These are phyloP conservation scores for Vulpes ferrilata DNA, from an alignment of 2,113 vertebrate species.

Conservation along the genomic window DNA sequence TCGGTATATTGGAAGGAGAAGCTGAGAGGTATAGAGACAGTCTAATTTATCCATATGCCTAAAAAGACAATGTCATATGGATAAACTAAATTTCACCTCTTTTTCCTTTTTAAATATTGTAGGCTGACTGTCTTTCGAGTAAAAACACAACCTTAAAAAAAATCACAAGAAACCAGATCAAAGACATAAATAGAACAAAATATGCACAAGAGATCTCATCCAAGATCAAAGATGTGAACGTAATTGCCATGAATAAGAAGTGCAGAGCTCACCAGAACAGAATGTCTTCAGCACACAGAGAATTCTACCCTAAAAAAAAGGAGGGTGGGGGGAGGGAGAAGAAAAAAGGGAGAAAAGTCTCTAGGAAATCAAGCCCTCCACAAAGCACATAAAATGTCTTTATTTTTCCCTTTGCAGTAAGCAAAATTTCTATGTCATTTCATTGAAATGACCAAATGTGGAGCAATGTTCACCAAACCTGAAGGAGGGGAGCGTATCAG, in stretches of 20 bases:
- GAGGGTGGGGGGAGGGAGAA: fast-evolving
- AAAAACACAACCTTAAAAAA: constrained; percentile 82
- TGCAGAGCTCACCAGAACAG: constrained; percentile 86
- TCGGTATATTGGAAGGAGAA: constrained; percentile 59
- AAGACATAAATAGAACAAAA: constrained; percentile 91
- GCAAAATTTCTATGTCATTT: background rate
- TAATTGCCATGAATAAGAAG: constrained; percentile 88
- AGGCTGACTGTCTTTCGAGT: constrained; percentile 83
- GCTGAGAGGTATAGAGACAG: constrained; percentile 37
- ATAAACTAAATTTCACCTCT: constrained; percentile 79
- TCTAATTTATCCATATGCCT: constrained; percentile 59
- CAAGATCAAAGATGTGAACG: constrained; percentile 88
- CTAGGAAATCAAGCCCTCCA: constrained; percentile 65
- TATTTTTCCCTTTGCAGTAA: constrained; percentile 67
- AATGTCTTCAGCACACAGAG: constrained; percentile 80
- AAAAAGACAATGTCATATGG: constrained; percentile 78
- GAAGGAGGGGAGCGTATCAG: background rate
- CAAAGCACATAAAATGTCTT: constrained; percentile 77
- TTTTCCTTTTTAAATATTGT: constrained; percentile 84
- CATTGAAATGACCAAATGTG: background rate
- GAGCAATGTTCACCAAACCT: background rate
- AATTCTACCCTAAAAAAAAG: constrained; percentile 78
- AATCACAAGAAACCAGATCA: constrained; percentile 88
- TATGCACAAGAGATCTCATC: constrained; percentile 89
- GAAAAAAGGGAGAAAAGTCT: background rate